Evolutionary conservation across 2,888 invertebrate species (phyloP).

Genomic region (Eudasyphora cyanicolor): DNA sequence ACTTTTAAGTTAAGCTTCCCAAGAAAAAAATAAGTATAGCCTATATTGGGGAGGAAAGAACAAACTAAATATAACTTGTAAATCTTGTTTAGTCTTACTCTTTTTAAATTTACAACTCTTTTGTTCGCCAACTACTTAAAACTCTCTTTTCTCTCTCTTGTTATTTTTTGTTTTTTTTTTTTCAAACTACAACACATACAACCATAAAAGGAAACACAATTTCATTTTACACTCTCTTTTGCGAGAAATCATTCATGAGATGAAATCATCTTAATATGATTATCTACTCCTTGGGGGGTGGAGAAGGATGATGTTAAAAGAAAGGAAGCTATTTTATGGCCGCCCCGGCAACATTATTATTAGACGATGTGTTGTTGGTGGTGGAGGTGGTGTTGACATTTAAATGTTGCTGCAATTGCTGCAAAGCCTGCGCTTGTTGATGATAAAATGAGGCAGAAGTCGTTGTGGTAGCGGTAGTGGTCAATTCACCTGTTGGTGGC

Average conservation of each 20-base stretch:
- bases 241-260: background rate
- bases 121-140: constrained; percentile 53
- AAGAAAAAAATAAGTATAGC: no score
- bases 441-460: constrained; percentile 68
- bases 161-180: no score
- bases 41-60: no score
- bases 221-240: background rate
- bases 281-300: no score
- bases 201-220: background rate
- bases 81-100: no score
- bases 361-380: background rate
- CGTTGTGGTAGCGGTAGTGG: constrained; percentile 15
- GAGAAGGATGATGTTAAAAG: no score
- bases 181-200: constrained; percentile 2
- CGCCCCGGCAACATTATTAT: background rate
- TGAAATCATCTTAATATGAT: no score
- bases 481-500: background rate
- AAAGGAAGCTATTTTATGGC: background rate
- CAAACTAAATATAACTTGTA: no score
- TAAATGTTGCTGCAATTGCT: constrained; percentile 72
- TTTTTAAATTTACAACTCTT: no score
- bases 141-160: constrained; percentile 36
- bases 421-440: constrained; percentile 72
- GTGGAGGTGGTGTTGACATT: background rate
- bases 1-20: no score